A percentile compares a stretch with the other conserved stretches of the same genome.
These are phyloP conservation scores for Corvus moneduloides DNA, from an alignment of 2,113 vertebrate species.

Conservation along the genomic window DNA sequence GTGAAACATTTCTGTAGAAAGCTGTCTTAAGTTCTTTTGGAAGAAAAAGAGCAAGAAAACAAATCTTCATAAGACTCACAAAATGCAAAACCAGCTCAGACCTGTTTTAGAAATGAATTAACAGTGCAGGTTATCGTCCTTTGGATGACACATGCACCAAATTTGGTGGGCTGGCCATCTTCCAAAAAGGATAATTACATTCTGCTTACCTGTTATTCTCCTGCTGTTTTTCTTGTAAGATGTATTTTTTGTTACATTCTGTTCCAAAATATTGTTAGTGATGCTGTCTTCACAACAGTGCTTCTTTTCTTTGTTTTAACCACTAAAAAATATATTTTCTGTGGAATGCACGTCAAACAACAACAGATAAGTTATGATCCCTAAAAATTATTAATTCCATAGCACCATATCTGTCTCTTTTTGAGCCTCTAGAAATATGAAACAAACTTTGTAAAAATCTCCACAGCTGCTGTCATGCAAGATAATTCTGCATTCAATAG, in stretches of 20 bases:
- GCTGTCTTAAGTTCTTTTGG: neutral
- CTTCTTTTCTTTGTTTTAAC: neutral
- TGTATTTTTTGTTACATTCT: neutral
- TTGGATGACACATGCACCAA: neutral
- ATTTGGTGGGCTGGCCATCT: neutral
- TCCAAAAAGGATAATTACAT: conserved; percentile 5
- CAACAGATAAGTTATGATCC: neutral
- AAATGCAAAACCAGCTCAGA: neutral
- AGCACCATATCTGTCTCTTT: neutral
- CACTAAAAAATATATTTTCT: neutral
- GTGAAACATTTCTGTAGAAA: neutral
- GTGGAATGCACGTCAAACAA: neutral
- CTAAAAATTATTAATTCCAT: neutral
- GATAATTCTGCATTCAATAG: neutral
- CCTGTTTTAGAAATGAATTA: neutral
- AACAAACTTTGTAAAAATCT: neutral
- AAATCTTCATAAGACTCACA: neutral
- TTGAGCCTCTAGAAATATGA: neutral
- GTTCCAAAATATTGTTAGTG: conserved; percentile 10
- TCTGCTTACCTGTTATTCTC: neutral
- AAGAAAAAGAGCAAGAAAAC: neutral
- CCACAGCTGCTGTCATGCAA: neutral
- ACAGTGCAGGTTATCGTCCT: neutral
- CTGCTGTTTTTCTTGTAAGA: neutral
- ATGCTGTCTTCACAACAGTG: neutral